Evolutionary conservation across 2,113 vertebrate genomes (phyloP).

Genomic region (Nannospalax galili): DNA sequence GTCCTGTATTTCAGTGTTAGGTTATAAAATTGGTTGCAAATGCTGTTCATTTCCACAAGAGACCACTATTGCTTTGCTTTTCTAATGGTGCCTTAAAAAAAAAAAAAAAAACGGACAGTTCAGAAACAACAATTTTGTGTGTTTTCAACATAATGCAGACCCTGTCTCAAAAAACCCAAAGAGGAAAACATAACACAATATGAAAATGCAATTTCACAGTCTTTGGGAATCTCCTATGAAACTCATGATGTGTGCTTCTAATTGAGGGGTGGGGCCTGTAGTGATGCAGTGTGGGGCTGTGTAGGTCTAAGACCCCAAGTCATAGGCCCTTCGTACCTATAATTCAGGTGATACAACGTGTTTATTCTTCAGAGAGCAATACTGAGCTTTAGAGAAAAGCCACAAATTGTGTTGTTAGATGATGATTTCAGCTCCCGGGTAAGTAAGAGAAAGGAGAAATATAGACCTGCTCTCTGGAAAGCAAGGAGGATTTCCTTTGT

Average conservation of each 20-base stretch:
- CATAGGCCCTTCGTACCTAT: neutral
- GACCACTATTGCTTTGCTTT: conserved; percentile 80
- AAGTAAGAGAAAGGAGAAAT: neutral
- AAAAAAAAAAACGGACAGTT: neutral
- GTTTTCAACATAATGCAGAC: neutral
- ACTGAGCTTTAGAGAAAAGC: neutral
- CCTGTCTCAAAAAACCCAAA: neutral
- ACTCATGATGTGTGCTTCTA: neutral
- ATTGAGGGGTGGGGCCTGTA: neutral
- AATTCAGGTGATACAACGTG: neutral
- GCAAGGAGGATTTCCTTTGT: neutral
- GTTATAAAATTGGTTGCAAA: neutral
- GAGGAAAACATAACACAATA: neutral
- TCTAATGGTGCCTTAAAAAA: neutral
- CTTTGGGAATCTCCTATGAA: rapidly evolving
- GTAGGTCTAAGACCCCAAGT: neutral
- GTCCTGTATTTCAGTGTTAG: neutral
- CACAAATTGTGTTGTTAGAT: too few relatives aligned
- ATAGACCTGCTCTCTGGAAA: neutral
- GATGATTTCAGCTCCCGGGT: neutral
- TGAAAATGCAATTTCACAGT: neutral
- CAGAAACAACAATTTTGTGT: rapidly evolving
- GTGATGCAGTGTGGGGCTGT: neutral
- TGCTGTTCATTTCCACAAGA: conserved; percentile 81
- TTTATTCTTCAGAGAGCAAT: neutral